Conservation (phyloP, 2,888 invertebrate species). For the Cerastoderma edule region DNA sequence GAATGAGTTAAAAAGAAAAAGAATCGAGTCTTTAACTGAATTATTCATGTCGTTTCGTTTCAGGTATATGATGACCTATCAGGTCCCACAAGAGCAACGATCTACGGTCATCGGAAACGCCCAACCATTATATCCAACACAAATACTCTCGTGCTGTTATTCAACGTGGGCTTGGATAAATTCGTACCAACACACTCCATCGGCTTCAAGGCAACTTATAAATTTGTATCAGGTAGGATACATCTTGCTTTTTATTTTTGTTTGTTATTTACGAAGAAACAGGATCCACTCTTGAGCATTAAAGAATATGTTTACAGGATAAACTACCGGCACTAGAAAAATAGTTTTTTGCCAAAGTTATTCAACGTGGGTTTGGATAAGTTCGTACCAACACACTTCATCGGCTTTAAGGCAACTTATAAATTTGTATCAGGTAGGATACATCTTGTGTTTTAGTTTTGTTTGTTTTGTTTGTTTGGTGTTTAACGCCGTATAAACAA, state of each 20-base stretch:
- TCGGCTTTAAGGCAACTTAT: conserved; percentile 77
- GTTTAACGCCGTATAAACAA: too few species aligned
- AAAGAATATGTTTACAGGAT: too few species aligned
- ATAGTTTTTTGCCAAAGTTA: too few species aligned
- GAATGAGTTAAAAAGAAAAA: too few species aligned
- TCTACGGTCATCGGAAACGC: conserved; percentile 66
- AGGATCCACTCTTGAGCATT: too few species aligned
- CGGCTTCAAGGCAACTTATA: conserved; percentile 77
- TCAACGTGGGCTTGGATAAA: conserved; percentile 70
- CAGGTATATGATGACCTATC: conserved; percentile 77
- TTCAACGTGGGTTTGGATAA: conserved; percentile 72
- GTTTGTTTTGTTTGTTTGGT: too few species aligned
- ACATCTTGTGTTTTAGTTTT: too few species aligned
- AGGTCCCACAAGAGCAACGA: conserved; percentile 64
- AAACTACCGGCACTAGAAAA: too few species aligned
- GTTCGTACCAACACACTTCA: conserved; percentile 67
- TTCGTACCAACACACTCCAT: conserved; percentile 68
- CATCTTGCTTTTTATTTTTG: too few species aligned
- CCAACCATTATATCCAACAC: conserved; percentile 74
- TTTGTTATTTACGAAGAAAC: too few species aligned
- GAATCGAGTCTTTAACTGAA: too few species aligned
- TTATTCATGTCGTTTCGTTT: too few species aligned
- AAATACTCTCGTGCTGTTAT: conserved; percentile 73
- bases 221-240: conserved; percentile 75
- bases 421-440: conserved; percentile 75